Percentiles rank a stretch among this genome's conserved stretches.
These are phyloP conservation scores for Zaprionus nigranus DNA, from an alignment of 1,140 invertebrate species.

Conservation along the genomic window DNA sequence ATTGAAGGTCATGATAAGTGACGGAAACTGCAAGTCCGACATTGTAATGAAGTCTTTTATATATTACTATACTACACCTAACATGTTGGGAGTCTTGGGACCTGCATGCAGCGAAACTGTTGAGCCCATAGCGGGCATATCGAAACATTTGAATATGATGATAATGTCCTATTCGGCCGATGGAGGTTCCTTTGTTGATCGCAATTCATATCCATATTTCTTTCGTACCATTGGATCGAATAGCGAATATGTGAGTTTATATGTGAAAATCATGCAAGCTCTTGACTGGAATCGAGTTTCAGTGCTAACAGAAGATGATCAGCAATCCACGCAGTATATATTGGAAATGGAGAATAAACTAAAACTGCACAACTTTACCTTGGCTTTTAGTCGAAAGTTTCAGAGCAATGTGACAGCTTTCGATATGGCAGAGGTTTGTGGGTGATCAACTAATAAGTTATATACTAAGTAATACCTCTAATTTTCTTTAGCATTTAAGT, in stretches of 20 bases:
- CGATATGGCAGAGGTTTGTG: conserved; percentile 85
- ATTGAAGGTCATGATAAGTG: conserved; percentile 86
- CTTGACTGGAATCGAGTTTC: conserved; percentile 90
- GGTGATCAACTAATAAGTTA: neutral
- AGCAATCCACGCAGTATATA: conserved; percentile 93
- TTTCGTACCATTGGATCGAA: conserved; percentile 94
- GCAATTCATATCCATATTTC: conserved; percentile 91
- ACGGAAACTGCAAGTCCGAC: conserved; percentile 91
- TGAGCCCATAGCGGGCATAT: conserved; percentile 91
- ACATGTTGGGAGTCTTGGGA: conserved; percentile 90
- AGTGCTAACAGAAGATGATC: conserved; percentile 91
- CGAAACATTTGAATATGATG: conserved; percentile 90
- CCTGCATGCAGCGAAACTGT: conserved; percentile 94
- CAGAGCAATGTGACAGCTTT: conserved; percentile 85
- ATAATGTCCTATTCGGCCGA: conserved; percentile 94
- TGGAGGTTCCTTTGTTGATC: conserved; percentile 89
- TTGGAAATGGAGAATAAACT: conserved; percentile 88
- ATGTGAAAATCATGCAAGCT: conserved; percentile 78
- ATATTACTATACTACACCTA: conserved; percentile 87
- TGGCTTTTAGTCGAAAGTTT: conserved; percentile 90
- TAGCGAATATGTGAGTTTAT: conserved; percentile 87
- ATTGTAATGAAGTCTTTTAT: conserved; percentile 92
- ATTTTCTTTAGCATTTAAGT: conserved; percentile 87
- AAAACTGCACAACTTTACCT: conserved; percentile 87
- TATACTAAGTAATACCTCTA: neutral